A percentile compares a stretch with the other conserved stretches of the same genome.
These are phyloP conservation scores for Parapsyche elsis DNA, from an alignment of 1,140 invertebrate species.

Conservation along the genomic window DNA sequence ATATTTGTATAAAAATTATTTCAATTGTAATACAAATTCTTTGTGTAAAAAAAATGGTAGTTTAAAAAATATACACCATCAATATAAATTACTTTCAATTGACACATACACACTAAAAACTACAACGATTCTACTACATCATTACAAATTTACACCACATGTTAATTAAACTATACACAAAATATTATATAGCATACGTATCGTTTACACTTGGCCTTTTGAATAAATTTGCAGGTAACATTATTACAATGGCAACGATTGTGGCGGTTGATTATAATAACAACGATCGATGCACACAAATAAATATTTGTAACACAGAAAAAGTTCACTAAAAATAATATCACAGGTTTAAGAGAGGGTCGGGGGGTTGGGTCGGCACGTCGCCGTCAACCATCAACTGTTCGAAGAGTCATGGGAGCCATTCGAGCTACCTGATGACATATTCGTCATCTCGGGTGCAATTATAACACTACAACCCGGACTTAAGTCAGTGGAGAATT, in stretches of 20 bases:
- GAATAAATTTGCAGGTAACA: constrained; percentile 17
- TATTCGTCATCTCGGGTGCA: not conserved
- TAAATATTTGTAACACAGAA: constrained; percentile 24
- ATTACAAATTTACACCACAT: too few relatives aligned
- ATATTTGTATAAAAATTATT: too few relatives aligned
- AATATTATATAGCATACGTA: not conserved
- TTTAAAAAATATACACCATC: too few relatives aligned
- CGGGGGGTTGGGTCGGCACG: constrained; percentile 30
- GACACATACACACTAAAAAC: too few relatives aligned
- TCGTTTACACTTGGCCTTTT: constrained; percentile 11
- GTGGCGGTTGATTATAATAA: not conserved
- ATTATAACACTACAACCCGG: constrained; percentile 22
- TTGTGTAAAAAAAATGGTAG: too few relatives aligned
- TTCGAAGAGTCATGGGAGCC: not conserved
- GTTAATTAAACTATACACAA: too few relatives aligned
- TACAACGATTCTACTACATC: too few relatives aligned
- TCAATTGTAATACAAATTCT: too few relatives aligned
- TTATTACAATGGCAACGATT: constrained; percentile 18
- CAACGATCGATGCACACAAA: not conserved
- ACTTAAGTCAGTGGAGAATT: constrained; percentile 42
- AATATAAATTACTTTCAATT: too few relatives aligned
- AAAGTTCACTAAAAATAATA: constrained; percentile 36
- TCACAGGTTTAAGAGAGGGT: constrained; percentile 41
- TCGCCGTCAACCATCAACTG: constrained; percentile 25
- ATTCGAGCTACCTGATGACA: not conserved